Percentiles rank a stretch among this genome's conserved stretches.
phyloP scores from a whole-genome alignment of 1,140 invertebrate genomes.

The Campoletis sonorensis region DNA sequence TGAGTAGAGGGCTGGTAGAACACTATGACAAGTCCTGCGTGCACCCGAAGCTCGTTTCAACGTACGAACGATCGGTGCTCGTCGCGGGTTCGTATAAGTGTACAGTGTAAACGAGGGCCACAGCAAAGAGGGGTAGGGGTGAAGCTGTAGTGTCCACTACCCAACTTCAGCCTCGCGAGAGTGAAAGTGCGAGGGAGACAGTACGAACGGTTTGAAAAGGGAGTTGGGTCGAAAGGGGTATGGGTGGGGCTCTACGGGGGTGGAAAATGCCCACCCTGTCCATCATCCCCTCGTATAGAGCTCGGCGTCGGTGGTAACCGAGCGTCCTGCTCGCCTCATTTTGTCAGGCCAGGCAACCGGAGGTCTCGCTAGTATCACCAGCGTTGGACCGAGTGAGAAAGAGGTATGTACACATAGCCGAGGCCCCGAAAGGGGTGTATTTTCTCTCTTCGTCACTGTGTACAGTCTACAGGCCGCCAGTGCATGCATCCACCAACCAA shows the following conservation, averaged over 20 bases:
- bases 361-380: slow-evolving; percentile 36
- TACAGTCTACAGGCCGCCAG: slow-evolving; percentile 34
- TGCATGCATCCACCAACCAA: slow-evolving; percentile 32
- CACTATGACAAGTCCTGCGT: slow-evolving; percentile 53
- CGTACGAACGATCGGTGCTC: slow-evolving; percentile 49
- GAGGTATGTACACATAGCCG: slow-evolving; percentile 16
- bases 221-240: slow-evolving; percentile 13
- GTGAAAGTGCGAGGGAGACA: slow-evolving; percentile 27
- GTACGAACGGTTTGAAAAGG: slow-evolving; percentile 37
- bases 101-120: slow-evolving; percentile 41
- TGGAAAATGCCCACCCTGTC: slow-evolving; percentile 59
- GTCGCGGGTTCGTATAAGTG: slow-evolving; percentile 43
- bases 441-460: slow-evolving; percentile 38
- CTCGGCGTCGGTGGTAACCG: slow-evolving; percentile 55
- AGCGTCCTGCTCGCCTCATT: slow-evolving; percentile 56
- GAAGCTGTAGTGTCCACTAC: slow-evolving; percentile 23
- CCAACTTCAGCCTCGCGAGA: not conserved
- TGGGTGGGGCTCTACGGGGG: slow-evolving; percentile 37
- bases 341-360: slow-evolving; percentile 54
- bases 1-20: slow-evolving; percentile 46
- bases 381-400: slow-evolving; percentile 32
- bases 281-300: slow-evolving; percentile 56
- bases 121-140: slow-evolving; percentile 5
- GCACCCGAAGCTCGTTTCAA: slow-evolving; percentile 53
- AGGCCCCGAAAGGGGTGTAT: not conserved